Percentiles rank a stretch among this genome's conserved stretches.
Evolutionary conservation across 2,888 invertebrate species (phyloP).

Genomic region (Hololepta plana): DNA sequence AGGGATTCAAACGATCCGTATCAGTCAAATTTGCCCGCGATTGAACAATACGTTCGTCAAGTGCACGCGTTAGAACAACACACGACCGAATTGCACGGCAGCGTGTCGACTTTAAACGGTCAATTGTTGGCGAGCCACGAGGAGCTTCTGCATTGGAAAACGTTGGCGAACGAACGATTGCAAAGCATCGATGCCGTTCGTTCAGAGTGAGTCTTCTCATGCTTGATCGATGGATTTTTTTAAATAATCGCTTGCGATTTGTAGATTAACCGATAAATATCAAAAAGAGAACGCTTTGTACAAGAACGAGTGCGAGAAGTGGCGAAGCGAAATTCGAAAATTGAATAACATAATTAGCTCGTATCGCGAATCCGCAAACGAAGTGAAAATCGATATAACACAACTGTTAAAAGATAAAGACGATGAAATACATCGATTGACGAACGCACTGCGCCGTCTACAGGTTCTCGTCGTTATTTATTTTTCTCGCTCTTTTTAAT

Average conservation of each 20-base stretch:
- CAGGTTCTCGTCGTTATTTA: no score
- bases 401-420: slow-evolving; percentile 25
- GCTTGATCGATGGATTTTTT: slow-evolving; percentile 1
- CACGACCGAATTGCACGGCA: slow-evolving; percentile 30
- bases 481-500: no score
- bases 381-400: slow-evolving; percentile 21
- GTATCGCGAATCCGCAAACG: slow-evolving; percentile 22
- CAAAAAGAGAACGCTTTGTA: slow-evolving; percentile 42
- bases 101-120: slow-evolving; percentile 29
- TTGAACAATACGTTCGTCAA: slow-evolving; percentile 25
- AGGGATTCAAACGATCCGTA: background rate
- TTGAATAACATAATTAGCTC: slow-evolving; percentile 26
- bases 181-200: slow-evolving; percentile 38
- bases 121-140: slow-evolving; percentile 33
- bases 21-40: no score
- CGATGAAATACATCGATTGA: slow-evolving; percentile 29
- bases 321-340: slow-evolving; percentile 33
- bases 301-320: slow-evolving; percentile 43
- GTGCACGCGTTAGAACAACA: slow-evolving; percentile 37
- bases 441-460: slow-evolving; percentile 22
- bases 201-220: slow-evolving; percentile 16
- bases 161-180: slow-evolving; percentile 45
- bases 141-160: slow-evolving; percentile 45
- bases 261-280: slow-evolving; percentile 40
- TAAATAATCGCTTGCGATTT: no score